Evolutionary conservation across 2,888 invertebrate genomes (phyloP).

Genomic region (Machimus atricapillus): DNA sequence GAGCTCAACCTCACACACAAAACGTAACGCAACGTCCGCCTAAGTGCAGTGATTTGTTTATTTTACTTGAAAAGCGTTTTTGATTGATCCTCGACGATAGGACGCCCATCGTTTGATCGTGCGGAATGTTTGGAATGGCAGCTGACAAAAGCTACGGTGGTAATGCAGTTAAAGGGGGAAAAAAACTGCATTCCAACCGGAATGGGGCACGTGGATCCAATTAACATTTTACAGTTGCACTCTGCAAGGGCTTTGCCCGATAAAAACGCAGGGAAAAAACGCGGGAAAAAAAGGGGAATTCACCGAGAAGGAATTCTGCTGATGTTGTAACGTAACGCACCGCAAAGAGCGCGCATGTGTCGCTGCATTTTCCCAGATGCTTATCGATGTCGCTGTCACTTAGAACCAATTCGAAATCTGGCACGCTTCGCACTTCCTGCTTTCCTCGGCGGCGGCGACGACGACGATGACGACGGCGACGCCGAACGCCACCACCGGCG

Average conservation of each 20-base stretch:
- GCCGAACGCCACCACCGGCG: not conserved
- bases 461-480: not conserved
- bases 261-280: not conserved
- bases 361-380: not conserved
- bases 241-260: not conserved
- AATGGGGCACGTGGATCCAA: not conserved
- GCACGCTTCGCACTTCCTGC: not conserved
- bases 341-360: not conserved
- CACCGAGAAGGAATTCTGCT: not conserved
- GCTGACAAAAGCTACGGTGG: not conserved
- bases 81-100: slow-evolving; percentile 3
- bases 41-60: slow-evolving; percentile 28
- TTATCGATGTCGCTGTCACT: not conserved
- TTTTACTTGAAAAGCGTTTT: not conserved
- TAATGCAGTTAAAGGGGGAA: not conserved
- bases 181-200: not conserved
- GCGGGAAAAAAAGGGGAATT: not conserved
- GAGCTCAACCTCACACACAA: not conserved
- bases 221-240: not conserved
- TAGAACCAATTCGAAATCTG: not conserved
- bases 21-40: not conserved
- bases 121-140: not conserved
- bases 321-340: not conserved
- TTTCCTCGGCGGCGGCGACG: not conserved
- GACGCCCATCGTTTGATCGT: not conserved